phyloP scores from a whole-genome alignment of 2,888 invertebrate genomes.

The Cheilosia urbana region DNA sequence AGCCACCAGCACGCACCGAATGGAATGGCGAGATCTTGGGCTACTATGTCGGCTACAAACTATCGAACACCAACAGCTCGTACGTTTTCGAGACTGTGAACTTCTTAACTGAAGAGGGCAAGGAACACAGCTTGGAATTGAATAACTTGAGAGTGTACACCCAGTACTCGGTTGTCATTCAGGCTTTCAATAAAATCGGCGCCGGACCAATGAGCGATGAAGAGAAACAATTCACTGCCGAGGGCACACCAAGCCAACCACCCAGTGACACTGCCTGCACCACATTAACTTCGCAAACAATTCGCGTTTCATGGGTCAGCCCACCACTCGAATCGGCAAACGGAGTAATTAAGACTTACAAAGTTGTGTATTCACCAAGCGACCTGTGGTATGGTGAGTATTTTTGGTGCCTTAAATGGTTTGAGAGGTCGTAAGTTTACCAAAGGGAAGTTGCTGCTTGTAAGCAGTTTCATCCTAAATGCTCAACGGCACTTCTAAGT shows the following conservation, averaged over 20 bases:
- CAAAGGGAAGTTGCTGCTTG: too few relatives aligned
- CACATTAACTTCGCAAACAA: slow-evolving; percentile 96
- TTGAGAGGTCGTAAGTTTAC: not conserved
- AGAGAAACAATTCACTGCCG: slow-evolving; percentile 95
- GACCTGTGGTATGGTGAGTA: slow-evolving; percentile 95
- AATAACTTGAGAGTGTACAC: slow-evolving; percentile 95
- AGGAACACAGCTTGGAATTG: slow-evolving; percentile 93
- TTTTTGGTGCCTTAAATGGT: not conserved
- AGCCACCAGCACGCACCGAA: slow-evolving; percentile 93
- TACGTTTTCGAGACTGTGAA: slow-evolving; percentile 96
- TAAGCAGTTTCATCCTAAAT: not conserved
- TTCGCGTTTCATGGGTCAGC: slow-evolving; percentile 96
- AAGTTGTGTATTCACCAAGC: slow-evolving; percentile 95
- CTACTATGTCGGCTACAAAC: slow-evolving; percentile 95
- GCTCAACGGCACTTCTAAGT: not conserved
- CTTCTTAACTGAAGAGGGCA: slow-evolving; percentile 95
- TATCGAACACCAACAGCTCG: slow-evolving; percentile 92
- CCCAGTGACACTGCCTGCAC: slow-evolving; percentile 96
- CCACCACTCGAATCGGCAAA: slow-evolving; percentile 96
- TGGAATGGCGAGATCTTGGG: slow-evolving; percentile 97
- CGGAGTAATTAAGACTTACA: slow-evolving; percentile 97
- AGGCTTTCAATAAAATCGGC: slow-evolving; percentile 97
- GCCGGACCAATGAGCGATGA: slow-evolving; percentile 96
- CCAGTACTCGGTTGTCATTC: slow-evolving; percentile 97
- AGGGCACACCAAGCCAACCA: slow-evolving; percentile 96